Evolutionary conservation across 2,797 vertebrate species (phyloP).

Genomic region (Oreochromis mossambicus): DNA sequence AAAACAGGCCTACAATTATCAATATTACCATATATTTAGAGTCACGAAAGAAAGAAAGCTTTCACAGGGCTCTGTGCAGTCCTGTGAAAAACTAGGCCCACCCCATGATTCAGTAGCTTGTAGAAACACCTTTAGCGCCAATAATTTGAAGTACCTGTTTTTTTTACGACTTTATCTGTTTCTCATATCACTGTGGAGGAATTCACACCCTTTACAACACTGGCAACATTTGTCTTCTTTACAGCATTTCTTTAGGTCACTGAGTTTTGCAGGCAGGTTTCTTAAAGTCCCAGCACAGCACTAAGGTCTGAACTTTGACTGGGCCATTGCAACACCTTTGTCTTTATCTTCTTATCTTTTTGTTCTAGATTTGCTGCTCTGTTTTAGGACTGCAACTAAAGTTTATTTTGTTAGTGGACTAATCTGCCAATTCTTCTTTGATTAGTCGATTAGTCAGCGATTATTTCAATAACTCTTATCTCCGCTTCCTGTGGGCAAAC

Average conservation of each 20-base stretch:
- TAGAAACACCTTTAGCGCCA: background rate
- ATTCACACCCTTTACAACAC: background rate
- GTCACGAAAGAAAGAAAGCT: background rate
- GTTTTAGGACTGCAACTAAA: background rate
- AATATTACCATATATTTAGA: background rate
- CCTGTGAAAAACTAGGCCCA: background rate
- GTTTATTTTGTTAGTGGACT: background rate
- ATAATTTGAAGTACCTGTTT: background rate
- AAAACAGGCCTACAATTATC: background rate
- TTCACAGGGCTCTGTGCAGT: background rate
- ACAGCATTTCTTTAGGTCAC: background rate
- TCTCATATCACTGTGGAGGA: background rate
- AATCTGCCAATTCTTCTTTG: background rate
- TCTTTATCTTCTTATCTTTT: background rate
- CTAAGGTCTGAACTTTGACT: background rate
- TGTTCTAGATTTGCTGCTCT: background rate
- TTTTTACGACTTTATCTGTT: background rate
- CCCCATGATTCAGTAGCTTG: background rate
- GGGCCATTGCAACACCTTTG: background rate
- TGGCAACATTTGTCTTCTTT: background rate
- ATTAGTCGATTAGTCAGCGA: background rate
- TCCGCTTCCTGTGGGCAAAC: background rate
- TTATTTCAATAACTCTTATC: background rate
- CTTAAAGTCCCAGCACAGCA: background rate
- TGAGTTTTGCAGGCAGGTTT: background rate